Conservation (phyloP, 2,113 vertebrate genomes). For the Progne subis region DNA sequence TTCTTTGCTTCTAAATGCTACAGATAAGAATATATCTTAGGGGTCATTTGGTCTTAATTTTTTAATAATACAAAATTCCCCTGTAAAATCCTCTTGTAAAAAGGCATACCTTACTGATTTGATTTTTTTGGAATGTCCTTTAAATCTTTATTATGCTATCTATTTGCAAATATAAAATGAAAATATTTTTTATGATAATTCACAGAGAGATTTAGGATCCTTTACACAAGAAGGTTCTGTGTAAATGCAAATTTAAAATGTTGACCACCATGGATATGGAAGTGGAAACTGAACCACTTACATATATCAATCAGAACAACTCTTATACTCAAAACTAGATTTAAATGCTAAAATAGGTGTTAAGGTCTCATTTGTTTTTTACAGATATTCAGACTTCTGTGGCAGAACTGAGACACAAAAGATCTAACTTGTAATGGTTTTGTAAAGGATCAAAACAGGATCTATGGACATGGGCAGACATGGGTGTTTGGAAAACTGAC, state of each 20-base stretch:
- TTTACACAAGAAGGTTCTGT: background rate
- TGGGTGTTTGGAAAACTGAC: background rate
- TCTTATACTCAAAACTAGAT: background rate
- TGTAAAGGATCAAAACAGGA: background rate
- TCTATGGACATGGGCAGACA: background rate
- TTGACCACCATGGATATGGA: accelerated
- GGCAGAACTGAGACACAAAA: background rate
- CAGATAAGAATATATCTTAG: background rate
- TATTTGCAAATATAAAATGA: background rate
- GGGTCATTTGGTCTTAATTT: background rate
- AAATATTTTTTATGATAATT: background rate
- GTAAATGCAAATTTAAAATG: background rate
- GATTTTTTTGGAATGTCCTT: background rate
- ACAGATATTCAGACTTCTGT: background rate
- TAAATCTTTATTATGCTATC: background rate
- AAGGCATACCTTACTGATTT: accelerated
- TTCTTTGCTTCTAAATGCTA: background rate
- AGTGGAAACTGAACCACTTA: background rate
- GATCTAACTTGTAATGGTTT: background rate
- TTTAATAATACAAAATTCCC: background rate
- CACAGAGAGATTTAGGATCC: background rate
- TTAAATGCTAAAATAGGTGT: background rate
- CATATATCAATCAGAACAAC: background rate
- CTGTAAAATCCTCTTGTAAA: background rate
- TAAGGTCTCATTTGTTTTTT: background rate